Conservation (phyloP, 2,888 invertebrate species). For the Galerucella calmariensis region DNA sequence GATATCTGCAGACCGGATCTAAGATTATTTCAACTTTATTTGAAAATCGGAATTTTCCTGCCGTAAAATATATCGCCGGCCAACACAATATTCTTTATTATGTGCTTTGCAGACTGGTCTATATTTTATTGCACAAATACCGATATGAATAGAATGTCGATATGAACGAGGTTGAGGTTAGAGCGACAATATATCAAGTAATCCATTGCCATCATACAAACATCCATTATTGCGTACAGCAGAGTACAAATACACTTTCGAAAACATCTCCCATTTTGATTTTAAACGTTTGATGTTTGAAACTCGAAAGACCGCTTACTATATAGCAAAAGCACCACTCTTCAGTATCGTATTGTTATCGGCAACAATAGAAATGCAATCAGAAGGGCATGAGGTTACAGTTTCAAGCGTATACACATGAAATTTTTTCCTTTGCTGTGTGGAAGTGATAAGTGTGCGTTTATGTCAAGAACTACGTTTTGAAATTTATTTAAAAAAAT, state of each 20-base stretch:
- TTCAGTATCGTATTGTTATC: conserved; percentile 1
- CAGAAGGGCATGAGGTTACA: neutral
- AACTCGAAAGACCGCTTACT: conserved; percentile 3
- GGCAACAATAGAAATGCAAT: conserved; percentile 15
- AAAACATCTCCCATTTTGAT: neutral
- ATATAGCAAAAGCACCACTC: neutral
- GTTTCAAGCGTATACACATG: neutral
- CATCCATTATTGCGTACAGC: neutral
- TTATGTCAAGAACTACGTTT: too few species aligned
- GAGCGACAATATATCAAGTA: neutral
- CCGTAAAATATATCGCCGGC: too few species aligned
- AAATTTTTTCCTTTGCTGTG: conserved; percentile 3
- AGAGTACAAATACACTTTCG: neutral
- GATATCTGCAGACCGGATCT: too few species aligned
- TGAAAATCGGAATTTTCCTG: too few species aligned
- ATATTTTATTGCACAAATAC: neutral
- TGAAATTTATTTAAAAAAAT: too few species aligned
- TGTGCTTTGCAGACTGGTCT: neutral
- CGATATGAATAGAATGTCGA: neutral
- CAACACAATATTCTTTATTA: neutral
- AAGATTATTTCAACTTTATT: too few species aligned
- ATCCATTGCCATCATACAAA: neutral
- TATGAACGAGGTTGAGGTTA: neutral
- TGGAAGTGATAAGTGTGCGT: too few species aligned
- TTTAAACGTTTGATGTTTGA: conserved; percentile 3